Conservation (phyloP, 1,140 invertebrate species). For the Danaus plexippus region DNA sequence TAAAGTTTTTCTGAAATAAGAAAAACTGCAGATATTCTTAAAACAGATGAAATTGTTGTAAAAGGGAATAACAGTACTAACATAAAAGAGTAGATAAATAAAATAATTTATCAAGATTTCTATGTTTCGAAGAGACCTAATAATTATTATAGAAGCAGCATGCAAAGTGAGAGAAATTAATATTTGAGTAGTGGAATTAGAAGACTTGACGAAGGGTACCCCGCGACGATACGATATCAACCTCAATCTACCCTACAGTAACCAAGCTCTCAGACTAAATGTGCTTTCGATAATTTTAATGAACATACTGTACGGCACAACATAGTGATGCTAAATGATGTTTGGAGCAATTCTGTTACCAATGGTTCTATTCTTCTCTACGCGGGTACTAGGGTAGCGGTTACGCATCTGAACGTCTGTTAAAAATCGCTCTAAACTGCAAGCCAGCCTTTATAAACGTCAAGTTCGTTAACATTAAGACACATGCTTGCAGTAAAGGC, state of each 20-base stretch:
- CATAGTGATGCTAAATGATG: constrained; percentile 59
- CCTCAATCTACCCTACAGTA: constrained; percentile 62
- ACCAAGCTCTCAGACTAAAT: constrained; percentile 64
- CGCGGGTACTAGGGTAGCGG: constrained; percentile 63
- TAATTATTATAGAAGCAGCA: constrained; percentile 58
- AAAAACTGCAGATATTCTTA: constrained; percentile 34
- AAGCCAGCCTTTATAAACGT: constrained; percentile 32
- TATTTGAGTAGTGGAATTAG: constrained; percentile 60
- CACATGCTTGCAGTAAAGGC: constrained; percentile 54
- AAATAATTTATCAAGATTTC: constrained; percentile 34
- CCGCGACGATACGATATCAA: constrained; percentile 55
- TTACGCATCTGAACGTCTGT: constrained; percentile 64
- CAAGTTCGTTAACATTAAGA: background rate
- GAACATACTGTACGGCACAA: constrained; percentile 55
- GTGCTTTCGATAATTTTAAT: constrained; percentile 57
- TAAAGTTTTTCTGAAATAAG: constrained; percentile 34
- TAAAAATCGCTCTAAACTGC: constrained; percentile 58
- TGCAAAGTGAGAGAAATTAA: constrained; percentile 63
- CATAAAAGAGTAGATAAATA: constrained; percentile 19
- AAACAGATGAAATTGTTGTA: constrained; percentile 40
- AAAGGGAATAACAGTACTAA: constrained; percentile 13
- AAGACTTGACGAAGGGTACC: constrained; percentile 54
- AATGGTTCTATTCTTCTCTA: constrained; percentile 61
- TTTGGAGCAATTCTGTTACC: constrained; percentile 56
- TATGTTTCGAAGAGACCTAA: constrained; percentile 45